Base-by-base conservation (phyloP, 2,888 invertebrate genomes). In the Drosophila formosana region DNA sequence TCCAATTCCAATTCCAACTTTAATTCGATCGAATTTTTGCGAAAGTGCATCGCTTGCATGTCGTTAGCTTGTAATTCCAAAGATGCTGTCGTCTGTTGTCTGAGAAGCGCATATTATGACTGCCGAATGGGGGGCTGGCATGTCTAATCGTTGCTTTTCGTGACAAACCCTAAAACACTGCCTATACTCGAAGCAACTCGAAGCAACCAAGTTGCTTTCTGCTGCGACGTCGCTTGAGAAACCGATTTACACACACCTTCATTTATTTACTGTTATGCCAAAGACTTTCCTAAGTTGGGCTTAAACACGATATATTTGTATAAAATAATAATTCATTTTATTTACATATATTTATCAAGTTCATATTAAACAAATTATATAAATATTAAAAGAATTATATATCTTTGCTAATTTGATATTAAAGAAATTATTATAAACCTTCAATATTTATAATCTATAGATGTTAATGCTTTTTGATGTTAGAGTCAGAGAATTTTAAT, bases 31-130 rank as follows among this genome's bases (percentile, higher is more conserved):
- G 39, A 34, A 52, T 78, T 73, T 64, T 58, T 37, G 47, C 47
- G 60, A 69, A 56, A 28, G 50, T 18, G 52, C 66, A 56, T 23
- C 66, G 46, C 7, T 56, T 49, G 30, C n/a, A 41, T 5, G 37
- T 25, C 26, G n/a, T 34, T 3, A 9, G 37, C 43, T 37, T 62
- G 43, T 46, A 46, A 45, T 32, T 56, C 13, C 2, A 56, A 56
- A 13, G 55, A 39, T 66, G 49, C 41, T 32, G 39, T 28, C 11
- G 34, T 34, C 41, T 39, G 39, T 71, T 72, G 71, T 71, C 71
- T 82, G 76, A 71, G 80, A 61, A 60, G 47, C 53, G 47, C 53
- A 53, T 30, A 8, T 43, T 43, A 13, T 56, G 55, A 13, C 43
- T 9, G 23, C 5, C 43, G 25, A 56, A 26, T 45, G 32, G 34